Base-by-base conservation (phyloP, 2,113 vertebrate species). In the Alosa alosa region DNA sequence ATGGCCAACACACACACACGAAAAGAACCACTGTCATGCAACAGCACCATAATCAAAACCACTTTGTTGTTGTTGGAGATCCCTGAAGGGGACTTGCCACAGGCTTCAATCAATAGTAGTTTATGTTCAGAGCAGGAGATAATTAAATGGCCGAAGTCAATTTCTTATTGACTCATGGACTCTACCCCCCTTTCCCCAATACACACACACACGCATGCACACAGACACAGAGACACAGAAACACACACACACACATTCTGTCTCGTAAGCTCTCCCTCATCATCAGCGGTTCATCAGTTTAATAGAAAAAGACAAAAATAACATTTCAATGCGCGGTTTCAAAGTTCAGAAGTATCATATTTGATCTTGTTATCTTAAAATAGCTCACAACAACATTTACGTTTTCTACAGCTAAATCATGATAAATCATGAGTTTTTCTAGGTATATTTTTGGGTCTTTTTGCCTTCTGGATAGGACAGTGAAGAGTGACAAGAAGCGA, bases 81-180 rank as follows among this genome's bases (percentile, higher is more conserved):
- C 31, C 31, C 31, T 41, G 72, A 78, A 36, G 36, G 72, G 72
- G 72, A 78, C 72, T 78, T 39, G 31, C 72, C 72, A 78, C 72
- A 39, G 72, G 72, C 72, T 39, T 17, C 72, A 78, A 78, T 78
- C 72, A 78, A 78, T 78, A 78, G 39, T 78, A 15, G 72, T 78
- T 78, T 41, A 78, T 78, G 72, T 78, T 78, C 72, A 78, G 25
- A 39, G 72, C 72, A 17, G 72, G 72, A 78, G 72, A 78, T 78
- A 78, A 78, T 78, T 36, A 39, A 78, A 78, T 78, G 72, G 72
- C 72, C 6, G 11, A 78, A 78, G 72, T 78, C 72, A 78, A 78
- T 78, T 78, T 78, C 72, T 78, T 60, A 60, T 22, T 78, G 72
- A 78, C 72, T 41, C 31, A 36, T 39, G 10, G 36, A 78, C 72